Evolutionary conservation across 2,797 vertebrate genomes (phyloP).

Genomic region (Loriculus beryllinus): DNA sequence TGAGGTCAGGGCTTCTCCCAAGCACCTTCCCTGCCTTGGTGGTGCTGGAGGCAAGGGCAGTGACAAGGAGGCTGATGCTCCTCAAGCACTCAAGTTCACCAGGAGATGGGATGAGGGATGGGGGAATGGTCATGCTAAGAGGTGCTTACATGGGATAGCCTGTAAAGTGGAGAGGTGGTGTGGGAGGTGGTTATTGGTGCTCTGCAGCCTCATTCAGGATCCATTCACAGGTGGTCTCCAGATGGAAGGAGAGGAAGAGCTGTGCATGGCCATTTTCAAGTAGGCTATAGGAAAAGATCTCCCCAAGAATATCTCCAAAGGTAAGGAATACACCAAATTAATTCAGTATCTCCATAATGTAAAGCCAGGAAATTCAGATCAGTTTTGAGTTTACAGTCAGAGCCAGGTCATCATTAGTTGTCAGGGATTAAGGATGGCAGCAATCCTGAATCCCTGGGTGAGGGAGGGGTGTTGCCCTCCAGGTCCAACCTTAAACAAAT

Average conservation of each 20-base stretch:
- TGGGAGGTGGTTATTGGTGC: background rate
- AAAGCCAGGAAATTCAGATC: background rate
- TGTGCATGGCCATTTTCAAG: background rate
- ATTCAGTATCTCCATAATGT: fast-evolving
- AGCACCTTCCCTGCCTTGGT: no score
- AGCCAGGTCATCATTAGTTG: background rate
- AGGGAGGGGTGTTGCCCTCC: background rate
- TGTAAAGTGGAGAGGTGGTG: background rate
- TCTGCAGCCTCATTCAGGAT: background rate
- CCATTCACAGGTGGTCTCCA: background rate
- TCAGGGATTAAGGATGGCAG: background rate
- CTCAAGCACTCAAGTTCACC: background rate
- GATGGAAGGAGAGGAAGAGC: background rate
- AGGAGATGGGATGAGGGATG: background rate
- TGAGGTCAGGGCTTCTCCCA: background rate
- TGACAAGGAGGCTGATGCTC: no score
- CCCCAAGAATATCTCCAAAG: background rate
- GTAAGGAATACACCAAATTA: background rate
- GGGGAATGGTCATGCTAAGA: background rate
- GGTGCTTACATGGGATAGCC: background rate
- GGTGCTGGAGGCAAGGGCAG: no score
- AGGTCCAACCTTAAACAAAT: background rate
- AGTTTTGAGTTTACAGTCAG: background rate
- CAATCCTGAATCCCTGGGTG: background rate
- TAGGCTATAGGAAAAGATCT: background rate